Conservation (phyloP, 2,113 vertebrate genomes). For the Bujurquina vittata region DNA sequence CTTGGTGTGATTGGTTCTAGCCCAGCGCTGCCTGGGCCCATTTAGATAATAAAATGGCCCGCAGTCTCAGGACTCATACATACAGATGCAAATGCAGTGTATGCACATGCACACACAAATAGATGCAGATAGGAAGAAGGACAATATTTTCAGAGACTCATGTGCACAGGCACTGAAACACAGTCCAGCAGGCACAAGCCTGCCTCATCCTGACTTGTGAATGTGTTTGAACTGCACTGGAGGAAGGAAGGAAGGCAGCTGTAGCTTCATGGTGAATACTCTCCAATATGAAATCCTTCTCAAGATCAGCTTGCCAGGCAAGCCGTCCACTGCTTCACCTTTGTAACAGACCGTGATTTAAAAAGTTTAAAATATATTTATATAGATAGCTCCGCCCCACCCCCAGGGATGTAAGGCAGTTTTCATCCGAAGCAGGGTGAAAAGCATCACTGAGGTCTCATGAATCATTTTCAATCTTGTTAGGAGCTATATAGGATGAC, state of each 20-base stretch:
- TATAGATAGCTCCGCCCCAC: not conserved
- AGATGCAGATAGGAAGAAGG: constrained; percentile 47
- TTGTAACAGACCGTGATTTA: constrained; percentile 1
- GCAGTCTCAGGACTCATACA: constrained; percentile 60
- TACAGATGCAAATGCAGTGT: constrained; percentile 63
- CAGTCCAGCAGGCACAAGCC: constrained; percentile 20
- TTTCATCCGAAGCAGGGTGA: constrained; percentile 58
- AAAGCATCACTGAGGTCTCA: constrained; percentile 56
- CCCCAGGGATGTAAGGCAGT: constrained; percentile 8
- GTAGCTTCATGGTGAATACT: not conserved
- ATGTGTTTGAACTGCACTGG: constrained; percentile 8
- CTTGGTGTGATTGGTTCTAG: constrained; percentile 78
- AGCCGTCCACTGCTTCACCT: constrained; percentile 23
- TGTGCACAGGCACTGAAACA: constrained; percentile 29
- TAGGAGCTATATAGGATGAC: constrained; percentile 75
- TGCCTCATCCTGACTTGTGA: constrained; percentile 21
- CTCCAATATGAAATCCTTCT: constrained; percentile 10
- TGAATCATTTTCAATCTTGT: constrained; percentile 82
- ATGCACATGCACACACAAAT: constrained; percentile 43
- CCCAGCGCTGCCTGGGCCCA: constrained; percentile 73
- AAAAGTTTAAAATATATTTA: constrained; percentile 14
- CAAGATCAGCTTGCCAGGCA: constrained; percentile 1
- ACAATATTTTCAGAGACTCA: constrained; percentile 45
- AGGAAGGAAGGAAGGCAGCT: not conserved
- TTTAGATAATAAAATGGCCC: constrained; percentile 81